phyloP scores from a whole-genome alignment of 2,113 vertebrate species.

The Alces alces region DNA sequence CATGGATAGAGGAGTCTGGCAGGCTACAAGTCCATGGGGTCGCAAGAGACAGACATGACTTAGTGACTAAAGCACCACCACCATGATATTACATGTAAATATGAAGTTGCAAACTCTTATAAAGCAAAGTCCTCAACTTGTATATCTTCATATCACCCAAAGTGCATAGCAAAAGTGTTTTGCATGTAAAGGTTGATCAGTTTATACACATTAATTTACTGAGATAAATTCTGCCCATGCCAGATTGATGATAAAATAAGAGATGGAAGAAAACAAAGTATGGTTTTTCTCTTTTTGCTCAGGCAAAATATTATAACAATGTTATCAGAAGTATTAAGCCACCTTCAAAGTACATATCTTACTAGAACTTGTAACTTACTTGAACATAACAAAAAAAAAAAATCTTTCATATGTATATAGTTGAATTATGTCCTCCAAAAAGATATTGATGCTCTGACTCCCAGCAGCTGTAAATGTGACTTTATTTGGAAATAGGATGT shows the following conservation, averaged over 20 bases:
- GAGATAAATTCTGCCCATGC: neutral
- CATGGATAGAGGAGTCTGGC: neutral
- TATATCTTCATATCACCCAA: neutral
- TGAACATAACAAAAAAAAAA: neutral
- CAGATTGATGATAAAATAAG: neutral
- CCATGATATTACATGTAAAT: neutral
- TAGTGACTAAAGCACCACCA: neutral
- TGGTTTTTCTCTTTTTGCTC: neutral
- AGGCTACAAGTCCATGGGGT: neutral
- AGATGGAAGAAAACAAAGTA: neutral
- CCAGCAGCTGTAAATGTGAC: neutral
- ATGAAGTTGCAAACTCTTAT: neutral
- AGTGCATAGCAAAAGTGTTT: neutral
- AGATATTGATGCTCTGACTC: neutral
- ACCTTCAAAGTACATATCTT: neutral
- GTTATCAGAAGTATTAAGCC: neutral
- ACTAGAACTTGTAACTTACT: neutral
- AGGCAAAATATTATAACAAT: neutral
- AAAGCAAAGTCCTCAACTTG: neutral
- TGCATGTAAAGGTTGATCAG: neutral
- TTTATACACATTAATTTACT: neutral
- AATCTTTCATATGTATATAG: neutral
- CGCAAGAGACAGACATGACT: neutral
- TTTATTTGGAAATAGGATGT: neutral
- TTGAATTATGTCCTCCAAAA: neutral